These are phyloP conservation scores for Lottia scabra DNA, from an alignment of 2,888 invertebrate species.

Conservation along the genomic window DNA sequence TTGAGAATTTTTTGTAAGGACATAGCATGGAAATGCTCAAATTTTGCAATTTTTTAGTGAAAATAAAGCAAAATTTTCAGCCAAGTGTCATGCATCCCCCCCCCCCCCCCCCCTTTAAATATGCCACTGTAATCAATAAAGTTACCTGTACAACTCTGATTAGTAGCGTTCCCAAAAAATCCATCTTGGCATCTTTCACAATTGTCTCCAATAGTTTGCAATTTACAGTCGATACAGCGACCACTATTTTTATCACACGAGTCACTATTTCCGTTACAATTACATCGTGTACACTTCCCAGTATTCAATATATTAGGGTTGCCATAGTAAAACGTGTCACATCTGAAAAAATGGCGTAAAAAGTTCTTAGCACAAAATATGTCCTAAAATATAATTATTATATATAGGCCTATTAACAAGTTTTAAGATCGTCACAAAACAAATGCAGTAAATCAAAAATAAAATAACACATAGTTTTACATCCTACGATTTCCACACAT, in stretches of 20 bases:
- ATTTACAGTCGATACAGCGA: slow-evolving; percentile 77
- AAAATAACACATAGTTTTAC: no score
- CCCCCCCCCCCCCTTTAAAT: no score
- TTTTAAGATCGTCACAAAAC: no score
- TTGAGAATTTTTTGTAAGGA: no score
- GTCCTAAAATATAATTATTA: no score
- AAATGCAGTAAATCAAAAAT: no score
- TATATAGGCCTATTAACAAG: no score
- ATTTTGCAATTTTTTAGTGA: no score
- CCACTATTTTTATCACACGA: slow-evolving; percentile 85
- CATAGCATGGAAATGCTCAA: no score
- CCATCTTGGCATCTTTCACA: slow-evolving; percentile 43
- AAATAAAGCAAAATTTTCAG: no score
- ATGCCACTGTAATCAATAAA: background rate
- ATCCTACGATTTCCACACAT: no score
- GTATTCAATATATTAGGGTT: slow-evolving; percentile 79
- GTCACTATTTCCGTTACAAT: slow-evolving; percentile 90
- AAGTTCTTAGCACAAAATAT: background rate
- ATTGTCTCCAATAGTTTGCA: slow-evolving; percentile 38
- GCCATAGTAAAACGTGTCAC: slow-evolving; percentile 89
- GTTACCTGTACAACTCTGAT: slow-evolving; percentile 52
- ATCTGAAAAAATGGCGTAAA: slow-evolving; percentile 68
- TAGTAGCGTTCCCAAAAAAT: slow-evolving; percentile 43
- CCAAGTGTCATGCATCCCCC: no score
- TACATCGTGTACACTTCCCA: slow-evolving; percentile 77